Evolutionary conservation across 2,888 invertebrate species (phyloP), one percentile per base, ranked within the genome.

Genomic region (Ecliptopera silaceata): DNA sequence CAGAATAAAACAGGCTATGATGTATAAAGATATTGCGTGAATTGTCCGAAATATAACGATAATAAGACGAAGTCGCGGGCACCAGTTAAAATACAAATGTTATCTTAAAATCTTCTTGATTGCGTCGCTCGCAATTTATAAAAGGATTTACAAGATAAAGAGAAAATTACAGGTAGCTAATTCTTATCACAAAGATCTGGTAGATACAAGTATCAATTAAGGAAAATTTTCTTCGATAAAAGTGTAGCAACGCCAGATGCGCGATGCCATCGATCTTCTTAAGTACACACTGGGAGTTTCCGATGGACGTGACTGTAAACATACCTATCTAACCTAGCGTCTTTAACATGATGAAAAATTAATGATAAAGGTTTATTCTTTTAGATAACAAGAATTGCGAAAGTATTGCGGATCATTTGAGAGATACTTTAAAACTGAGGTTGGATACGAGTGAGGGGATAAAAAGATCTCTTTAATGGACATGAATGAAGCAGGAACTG

Each of bases 221-320:
- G 49, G 54, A 50, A 59, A 59, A 45, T 54, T 50, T 49, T 11
- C 39, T 38, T 36, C 36, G 54, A 59, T 59, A 59, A 54, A 50
- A 48, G 42, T 50, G 41, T 20, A 10, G 49, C 39, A 56, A 45
- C 53, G 43, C 41, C 58, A 62, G 60, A 57, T 55, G 44, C 12
- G 18, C 44, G 44, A 61, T 62, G 18, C 41, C 42, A 61, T 62
- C 64, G 62, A 60, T 62, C 51, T 48, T 26, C 3, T 45, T 47
- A 22, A 32, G 48, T 63, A 66, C 49, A 64, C 66, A 66, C 31
- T 34, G 66, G 63, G 31, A 63, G 46, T 61, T 66, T 66, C 66
- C 66, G 18, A 45, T 42, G 46, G 17, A 62, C 64, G 60, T 60
- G 60, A 47, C 44, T 5, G 32, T 17, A 44, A 53, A 57, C 57